phyloP scores from a whole-genome alignment of 2,888 invertebrate species.

The Myathropa florea region DNA sequence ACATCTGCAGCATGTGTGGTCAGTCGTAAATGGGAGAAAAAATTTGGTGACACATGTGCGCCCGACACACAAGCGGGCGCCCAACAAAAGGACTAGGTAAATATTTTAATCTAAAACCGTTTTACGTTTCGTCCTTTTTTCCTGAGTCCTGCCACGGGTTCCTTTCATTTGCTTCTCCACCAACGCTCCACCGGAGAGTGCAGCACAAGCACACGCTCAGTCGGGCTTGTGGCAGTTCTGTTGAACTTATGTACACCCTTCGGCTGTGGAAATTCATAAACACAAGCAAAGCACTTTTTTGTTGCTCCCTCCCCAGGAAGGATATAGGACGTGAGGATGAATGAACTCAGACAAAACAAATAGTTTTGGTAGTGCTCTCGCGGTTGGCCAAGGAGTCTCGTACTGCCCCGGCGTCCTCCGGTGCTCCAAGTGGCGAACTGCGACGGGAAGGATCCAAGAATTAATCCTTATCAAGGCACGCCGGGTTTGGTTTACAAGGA shows the following conservation, averaged over 20 bases:
- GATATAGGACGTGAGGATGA: constrained; percentile 44
- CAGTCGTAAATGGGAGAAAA: constrained; percentile 26
- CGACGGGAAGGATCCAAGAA: constrained; percentile 41
- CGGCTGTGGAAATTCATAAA: constrained; percentile 35
- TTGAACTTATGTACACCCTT: constrained; percentile 21
- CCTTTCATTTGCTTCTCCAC: constrained; percentile 7
- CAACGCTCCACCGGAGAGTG: constrained; percentile 1
- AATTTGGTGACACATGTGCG: constrained; percentile 44
- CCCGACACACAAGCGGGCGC: constrained; percentile 10
- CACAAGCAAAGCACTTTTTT: constrained; percentile 8
- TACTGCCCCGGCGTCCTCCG: background rate
- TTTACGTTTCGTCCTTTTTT: constrained; percentile 25
- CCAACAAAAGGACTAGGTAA: constrained; percentile 53
- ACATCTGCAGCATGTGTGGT: constrained; percentile 27
- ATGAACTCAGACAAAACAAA: constrained; percentile 61
- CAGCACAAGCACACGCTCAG: background rate
- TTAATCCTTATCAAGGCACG: constrained; percentile 57
- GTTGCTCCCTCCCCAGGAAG: background rate
- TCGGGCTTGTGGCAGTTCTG: constrained; percentile 27
- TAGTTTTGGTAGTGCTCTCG: constrained; percentile 43
- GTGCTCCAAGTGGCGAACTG: background rate
- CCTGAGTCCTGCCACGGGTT: background rate
- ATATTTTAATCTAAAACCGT: constrained; percentile 54
- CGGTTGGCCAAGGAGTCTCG: constrained; percentile 19
- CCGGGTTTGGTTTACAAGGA: constrained; percentile 27